Evolutionary conservation across 2,113 vertebrate species (phyloP).

Genomic region (Saguinus imperator): DNA sequence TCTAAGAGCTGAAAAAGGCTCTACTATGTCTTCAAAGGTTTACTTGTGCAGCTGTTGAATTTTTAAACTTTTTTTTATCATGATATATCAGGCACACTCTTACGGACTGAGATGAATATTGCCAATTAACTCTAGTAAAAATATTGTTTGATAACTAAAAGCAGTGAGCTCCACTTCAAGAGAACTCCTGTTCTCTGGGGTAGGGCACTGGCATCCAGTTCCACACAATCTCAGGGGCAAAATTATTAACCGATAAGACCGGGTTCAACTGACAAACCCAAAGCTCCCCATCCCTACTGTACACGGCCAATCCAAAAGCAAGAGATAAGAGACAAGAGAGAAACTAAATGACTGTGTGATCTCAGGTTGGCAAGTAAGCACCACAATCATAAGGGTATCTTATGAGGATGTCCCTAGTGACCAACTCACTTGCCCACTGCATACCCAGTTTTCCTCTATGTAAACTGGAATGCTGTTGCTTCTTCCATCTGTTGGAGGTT

Average conservation of each 20-base stretch:
- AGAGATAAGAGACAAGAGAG: neutral
- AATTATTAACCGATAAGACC: neutral
- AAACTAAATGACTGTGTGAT: neutral
- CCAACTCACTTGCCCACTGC: neutral
- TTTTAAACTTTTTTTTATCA: slow-evolving; percentile 17
- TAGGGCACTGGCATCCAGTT: neutral
- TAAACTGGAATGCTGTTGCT: neutral
- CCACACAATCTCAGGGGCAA: neutral
- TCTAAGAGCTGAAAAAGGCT: slow-evolving; percentile 8
- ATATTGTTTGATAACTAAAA: neutral
- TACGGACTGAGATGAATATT: neutral
- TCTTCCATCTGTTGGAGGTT: neutral
- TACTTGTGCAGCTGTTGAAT: neutral
- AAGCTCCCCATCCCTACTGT: neutral
- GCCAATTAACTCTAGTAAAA: slow-evolving; percentile 39
- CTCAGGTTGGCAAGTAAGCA: neutral
- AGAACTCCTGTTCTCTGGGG: neutral
- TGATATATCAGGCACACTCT: neutral
- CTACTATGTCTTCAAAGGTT: neutral
- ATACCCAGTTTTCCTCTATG: neutral
- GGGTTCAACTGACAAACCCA: neutral
- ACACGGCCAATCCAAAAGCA: neutral
- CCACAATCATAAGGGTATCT: neutral
- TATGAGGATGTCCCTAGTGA: neutral
- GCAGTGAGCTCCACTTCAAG: neutral